These are phyloP conservation scores for Gnatocerus cornutus DNA, from an alignment of 2,888 invertebrate genomes.

Conservation along the genomic window DNA sequence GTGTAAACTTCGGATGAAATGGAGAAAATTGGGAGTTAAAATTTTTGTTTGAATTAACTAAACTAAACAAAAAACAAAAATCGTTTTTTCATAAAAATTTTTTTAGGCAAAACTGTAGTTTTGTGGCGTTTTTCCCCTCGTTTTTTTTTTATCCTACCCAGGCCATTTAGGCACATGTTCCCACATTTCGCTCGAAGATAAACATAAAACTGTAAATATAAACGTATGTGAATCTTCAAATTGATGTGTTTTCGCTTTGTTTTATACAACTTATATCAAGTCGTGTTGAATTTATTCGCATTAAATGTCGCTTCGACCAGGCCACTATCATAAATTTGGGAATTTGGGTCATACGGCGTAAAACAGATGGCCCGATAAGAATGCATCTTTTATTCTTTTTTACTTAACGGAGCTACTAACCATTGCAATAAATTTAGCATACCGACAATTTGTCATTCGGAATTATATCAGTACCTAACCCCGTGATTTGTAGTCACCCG, in stretches of 20 bases:
- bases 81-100: too few species aligned
- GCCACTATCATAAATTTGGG: slow-evolving; percentile 29
- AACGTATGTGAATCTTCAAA: background rate
- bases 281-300: slow-evolving; percentile 20
- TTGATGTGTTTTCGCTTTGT: slow-evolving; percentile 21
- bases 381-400: slow-evolving; percentile 34
- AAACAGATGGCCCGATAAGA: slow-evolving; percentile 27
- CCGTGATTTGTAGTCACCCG: slow-evolving; percentile 26
- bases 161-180: too few species aligned
- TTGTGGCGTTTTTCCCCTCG: too few species aligned
- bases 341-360: slow-evolving; percentile 33
- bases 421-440: slow-evolving; percentile 15
- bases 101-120: too few species aligned
- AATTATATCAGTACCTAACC: slow-evolving; percentile 8
- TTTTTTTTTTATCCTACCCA: too few species aligned
- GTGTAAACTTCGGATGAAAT: too few species aligned
- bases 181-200: too few species aligned
- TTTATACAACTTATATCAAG: slow-evolving; percentile 11
- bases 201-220: too few species aligned
- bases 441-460: slow-evolving; percentile 21
- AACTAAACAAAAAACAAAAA: too few species aligned
- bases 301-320: slow-evolving; percentile 18
- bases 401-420: background rate
- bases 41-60: too few species aligned
- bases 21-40: too few species aligned